A percentile compares a stretch with the other conserved stretches of the same genome.
These are phyloP conservation scores for Tortrix viridana DNA, from an alignment of 2,888 invertebrate species.

Conservation along the genomic window DNA sequence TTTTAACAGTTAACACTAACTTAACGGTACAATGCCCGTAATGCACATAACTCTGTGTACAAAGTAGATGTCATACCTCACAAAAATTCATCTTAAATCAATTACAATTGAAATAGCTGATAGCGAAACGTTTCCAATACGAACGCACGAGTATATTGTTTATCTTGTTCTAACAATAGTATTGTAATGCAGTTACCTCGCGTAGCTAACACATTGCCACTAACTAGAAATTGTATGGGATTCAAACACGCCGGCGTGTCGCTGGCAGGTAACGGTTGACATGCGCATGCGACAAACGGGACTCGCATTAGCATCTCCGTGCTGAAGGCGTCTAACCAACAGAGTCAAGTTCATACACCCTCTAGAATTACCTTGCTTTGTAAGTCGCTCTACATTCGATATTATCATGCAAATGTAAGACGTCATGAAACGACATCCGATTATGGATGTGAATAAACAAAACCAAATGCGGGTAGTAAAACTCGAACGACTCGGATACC, in stretches of 20 bases:
- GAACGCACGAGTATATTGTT: slow-evolving; percentile 1
- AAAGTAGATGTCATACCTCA: too few species aligned
- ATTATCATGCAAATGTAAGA: slow-evolving; percentile 18
- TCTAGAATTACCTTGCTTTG: slow-evolving; percentile 21
- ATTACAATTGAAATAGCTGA: slow-evolving; percentile 7
- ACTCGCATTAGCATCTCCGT: slow-evolving; percentile 40
- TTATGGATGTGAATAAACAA: not conserved
- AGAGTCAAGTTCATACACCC: slow-evolving; percentile 42
- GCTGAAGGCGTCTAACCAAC: slow-evolving; percentile 37
- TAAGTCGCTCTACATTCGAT: slow-evolving; percentile 17
- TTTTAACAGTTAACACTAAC: too few species aligned
- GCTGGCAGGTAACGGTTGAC: not conserved
- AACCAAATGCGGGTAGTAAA: too few species aligned
- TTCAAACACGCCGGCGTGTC: too few species aligned
- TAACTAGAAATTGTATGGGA: too few species aligned
- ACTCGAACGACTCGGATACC: too few species aligned
- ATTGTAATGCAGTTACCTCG: slow-evolving; percentile 19
- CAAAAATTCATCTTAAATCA: too few species aligned
- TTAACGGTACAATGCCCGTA: too few species aligned
- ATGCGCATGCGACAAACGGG: slow-evolving; percentile 40
- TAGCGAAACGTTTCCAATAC: slow-evolving; percentile 11
- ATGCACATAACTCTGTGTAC: too few species aligned
- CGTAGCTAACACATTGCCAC: not conserved
- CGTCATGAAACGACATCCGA: not conserved
- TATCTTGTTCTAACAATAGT: slow-evolving; percentile 20